phyloP scores from a whole-genome alignment of 2,888 invertebrate species.

The Amaurobius ferox region DNA sequence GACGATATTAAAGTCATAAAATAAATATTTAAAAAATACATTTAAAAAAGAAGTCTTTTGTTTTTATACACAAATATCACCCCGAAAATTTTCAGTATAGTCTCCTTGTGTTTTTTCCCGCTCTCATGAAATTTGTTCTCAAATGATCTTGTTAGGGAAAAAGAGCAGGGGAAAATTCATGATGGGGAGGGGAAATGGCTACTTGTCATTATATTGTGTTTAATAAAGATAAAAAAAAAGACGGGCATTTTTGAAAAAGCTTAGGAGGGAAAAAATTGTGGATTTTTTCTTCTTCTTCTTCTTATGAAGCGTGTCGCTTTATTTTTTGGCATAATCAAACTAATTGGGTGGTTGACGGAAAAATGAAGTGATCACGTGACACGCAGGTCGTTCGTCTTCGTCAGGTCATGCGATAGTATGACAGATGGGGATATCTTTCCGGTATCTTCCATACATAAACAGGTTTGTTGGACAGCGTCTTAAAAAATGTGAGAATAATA shows the following conservation, averaged over 20 bases:
- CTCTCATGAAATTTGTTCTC: constrained; percentile 64
- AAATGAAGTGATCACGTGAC: constrained; percentile 72
- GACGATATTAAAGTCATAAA: constrained; percentile 67
- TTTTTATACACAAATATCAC: constrained; percentile 46
- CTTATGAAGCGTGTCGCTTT: constrained; percentile 28
- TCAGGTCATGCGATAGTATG: constrained; percentile 68
- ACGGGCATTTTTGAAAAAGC: constrained; percentile 64
- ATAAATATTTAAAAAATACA: constrained; percentile 36
- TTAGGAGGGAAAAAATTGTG: constrained; percentile 1
- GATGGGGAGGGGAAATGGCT: constrained; percentile 24
- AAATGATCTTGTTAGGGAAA: constrained; percentile 71
- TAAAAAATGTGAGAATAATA: not conserved
- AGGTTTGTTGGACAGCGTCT: not conserved
- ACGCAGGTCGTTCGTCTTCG: constrained; percentile 69
- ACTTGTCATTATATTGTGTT: constrained; percentile 72
- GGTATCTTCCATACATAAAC: constrained; percentile 22
- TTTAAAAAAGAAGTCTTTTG: constrained; percentile 37
- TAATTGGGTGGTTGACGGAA: constrained; percentile 69
- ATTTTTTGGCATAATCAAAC: constrained; percentile 69
- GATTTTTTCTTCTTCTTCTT: constrained; percentile 23
- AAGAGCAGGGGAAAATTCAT: constrained; percentile 36
- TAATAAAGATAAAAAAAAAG: constrained; percentile 70
- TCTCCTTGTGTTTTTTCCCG: constrained; percentile 54
- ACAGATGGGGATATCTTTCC: constrained; percentile 56
- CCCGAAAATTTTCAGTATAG: constrained; percentile 15